Evolutionary conservation across 2,797 vertebrate genomes (phyloP), one percentile per base, ranked within the genome.

Genomic region (Dicrostonyx torquatus): DNA sequence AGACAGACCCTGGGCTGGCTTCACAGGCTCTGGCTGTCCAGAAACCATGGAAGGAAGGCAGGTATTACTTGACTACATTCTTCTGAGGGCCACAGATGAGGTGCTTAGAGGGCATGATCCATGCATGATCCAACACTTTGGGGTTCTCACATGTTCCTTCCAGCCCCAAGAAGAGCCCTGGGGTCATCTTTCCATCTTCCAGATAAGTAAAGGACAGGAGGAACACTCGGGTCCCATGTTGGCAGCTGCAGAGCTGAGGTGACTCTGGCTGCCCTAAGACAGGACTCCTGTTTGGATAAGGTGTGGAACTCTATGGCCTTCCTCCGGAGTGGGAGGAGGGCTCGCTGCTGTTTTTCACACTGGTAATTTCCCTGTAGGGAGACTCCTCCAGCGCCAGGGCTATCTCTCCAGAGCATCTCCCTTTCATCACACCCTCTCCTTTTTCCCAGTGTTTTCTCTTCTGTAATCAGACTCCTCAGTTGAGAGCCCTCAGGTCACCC

Each of bases 131-230:
- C 0, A 10, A 20, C 22, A 13, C 20, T 4, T 3, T 34, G 77
- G 48, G 73, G 84, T 2, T 20, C 55, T 45, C 60, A 5, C 20
- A 0, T 0, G 14, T 50, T 40, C n/a, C 13, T 24, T 0, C n/a
- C 5, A 0, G 6, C 22, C 45, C 37, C 0, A 1, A 0, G 48
- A 45, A 20, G 80, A 60, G 8, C 7, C 1, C 2, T 0, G 24
- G 24, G 9, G 20, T 18, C 40, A 2, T 40, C 34, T 22, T 58
- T 40, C 43, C 14, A 0, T 34, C 8, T 22, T 8, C 58, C 26
- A 40, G 66, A 26, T 6, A 4, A 40, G 1, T 62, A 34, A 64
- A 82, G 82, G 55, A 8, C 12, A n/a, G 66, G 8, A 0, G 45
- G 18, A 31, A 18, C 85, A 45, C 48, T 22, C 75, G 80, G 85